phyloP scores from a whole-genome alignment of 1,140 invertebrate species.

The Druon quercuslanigerum region DNA sequence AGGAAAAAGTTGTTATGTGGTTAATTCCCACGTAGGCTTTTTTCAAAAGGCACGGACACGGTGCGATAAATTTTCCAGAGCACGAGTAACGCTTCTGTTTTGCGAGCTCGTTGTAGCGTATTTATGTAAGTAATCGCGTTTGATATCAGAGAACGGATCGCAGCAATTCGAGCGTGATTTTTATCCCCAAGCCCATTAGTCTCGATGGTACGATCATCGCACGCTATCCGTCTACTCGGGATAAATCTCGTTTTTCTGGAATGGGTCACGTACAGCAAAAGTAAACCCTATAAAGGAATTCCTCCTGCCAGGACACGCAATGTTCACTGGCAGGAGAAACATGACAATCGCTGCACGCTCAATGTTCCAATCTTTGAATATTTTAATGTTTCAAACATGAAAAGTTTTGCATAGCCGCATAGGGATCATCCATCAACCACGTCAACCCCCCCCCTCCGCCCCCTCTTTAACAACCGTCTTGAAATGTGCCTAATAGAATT shows the following conservation, averaged over 20 bases:
- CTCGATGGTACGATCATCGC: constrained; percentile 39
- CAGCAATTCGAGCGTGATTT: constrained; percentile 20
- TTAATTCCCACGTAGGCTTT: background rate
- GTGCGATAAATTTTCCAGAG: constrained; percentile 7
- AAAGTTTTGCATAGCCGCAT: too few relatives aligned
- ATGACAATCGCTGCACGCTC: constrained; percentile 1
- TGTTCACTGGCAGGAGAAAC: constrained; percentile 20
- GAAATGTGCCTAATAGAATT: too few relatives aligned
- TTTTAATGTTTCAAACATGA: too few relatives aligned
- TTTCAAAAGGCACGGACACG: background rate
- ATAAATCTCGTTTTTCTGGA: constrained; percentile 47
- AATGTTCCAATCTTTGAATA: background rate
- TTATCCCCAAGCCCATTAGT: constrained; percentile 21
- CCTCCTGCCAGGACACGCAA: background rate
- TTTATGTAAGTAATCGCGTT: constrained; percentile 9
- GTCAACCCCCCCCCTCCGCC: too few relatives aligned
- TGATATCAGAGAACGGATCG: constrained; percentile 18
- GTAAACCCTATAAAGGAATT: background rate
- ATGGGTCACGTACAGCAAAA: constrained; percentile 10
- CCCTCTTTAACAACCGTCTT: too few relatives aligned
- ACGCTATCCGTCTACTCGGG: constrained; percentile 39
- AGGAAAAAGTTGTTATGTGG: background rate
- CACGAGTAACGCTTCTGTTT: constrained; percentile 22
- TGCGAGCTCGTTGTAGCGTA: constrained; percentile 1
- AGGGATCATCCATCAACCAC: too few relatives aligned